Evolutionary conservation across 2,888 invertebrate species (phyloP), one percentile per base, ranked within the genome.

Genomic region (Drosophila robusta): DNA sequence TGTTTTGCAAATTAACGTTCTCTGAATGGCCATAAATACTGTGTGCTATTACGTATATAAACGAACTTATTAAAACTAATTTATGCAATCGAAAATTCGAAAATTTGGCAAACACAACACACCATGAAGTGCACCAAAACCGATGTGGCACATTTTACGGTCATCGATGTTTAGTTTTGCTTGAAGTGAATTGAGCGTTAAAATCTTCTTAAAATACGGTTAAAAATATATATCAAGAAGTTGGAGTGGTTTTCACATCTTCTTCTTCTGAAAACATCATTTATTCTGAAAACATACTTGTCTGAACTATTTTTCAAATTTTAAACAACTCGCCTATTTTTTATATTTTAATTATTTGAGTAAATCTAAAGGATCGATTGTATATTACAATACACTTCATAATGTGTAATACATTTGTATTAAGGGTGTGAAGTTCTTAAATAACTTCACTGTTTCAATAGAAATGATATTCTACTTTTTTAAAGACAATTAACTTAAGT

Each of bases 1-100:
- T 79, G 65, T 70, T 89, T 87, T 49, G 65, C 70, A 78, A 79
- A 63, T 79, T 86, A 80, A 86, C 87, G 45, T 54, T 57, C 60
- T 46, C 44, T 57, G 47, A 22, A 47, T 32, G 69, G 38, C 55
- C 75, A 63, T 67, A 68, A 77, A 77, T 87, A 73, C 77, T 64
- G 61, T 49, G n/a, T 57, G 55, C 46, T 38, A 34, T 51, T 50
- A 57, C 52, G 52, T 46, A 9, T 34, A 50, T 49, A 68, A 70
- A 52, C 61, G 60, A 51, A 72, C 67, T 52, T 62, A 82, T 79
- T 75, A 45, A 55, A 73, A 73, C 58, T 80, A 65, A 88, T 78
- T 88, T 75, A 70, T 70, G 62, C 58, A 44, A 45, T 71, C 47
- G 55, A 16, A 41, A 58, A 51, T 34, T 52, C 14, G 16, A 56